Percentiles rank a stretch among this genome's conserved stretches.
Evolutionary conservation across 2,113 vertebrate species (phyloP).

Genomic region (Erythrocebus patas): DNA sequence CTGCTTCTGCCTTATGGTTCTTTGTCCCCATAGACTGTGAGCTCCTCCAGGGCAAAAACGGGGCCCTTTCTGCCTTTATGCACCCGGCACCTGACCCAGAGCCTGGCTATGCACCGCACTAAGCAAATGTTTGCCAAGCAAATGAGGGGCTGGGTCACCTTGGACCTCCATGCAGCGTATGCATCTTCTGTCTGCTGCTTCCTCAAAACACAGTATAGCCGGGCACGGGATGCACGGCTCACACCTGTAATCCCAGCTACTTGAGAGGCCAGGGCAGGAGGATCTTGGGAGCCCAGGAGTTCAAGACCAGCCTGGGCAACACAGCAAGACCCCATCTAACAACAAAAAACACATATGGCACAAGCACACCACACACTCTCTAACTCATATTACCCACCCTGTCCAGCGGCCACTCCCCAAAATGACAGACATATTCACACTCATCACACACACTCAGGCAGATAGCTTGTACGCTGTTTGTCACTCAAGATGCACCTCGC

Average conservation of each 20-base stretch:
- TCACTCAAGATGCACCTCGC: neutral
- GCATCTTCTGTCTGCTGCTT: neutral
- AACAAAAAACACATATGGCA: neutral
- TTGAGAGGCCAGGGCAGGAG: neutral
- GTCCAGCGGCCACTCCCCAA: neutral
- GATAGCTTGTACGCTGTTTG: rapidly evolving
- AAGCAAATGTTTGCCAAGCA: neutral
- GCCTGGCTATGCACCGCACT: neutral
- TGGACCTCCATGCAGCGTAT: rapidly evolving
- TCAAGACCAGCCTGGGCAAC: neutral
- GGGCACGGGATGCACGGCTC: neutral
- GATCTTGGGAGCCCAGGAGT: neutral
- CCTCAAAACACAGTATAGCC: neutral
- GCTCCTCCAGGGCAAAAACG: neutral
- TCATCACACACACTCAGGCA: neutral
- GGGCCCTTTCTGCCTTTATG: neutral
- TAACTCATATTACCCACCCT: neutral
- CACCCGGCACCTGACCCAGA: neutral
- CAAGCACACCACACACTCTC: rapidly evolving
- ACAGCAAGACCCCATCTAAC: neutral
- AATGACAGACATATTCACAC: neutral
- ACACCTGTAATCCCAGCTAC: neutral
- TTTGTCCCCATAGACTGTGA: neutral
- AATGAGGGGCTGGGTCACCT: neutral
- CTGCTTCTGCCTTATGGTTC: rapidly evolving